phyloP scores from a whole-genome alignment of 2,797 vertebrate genomes.

The Gymnoscopelus microlampas region DNA sequence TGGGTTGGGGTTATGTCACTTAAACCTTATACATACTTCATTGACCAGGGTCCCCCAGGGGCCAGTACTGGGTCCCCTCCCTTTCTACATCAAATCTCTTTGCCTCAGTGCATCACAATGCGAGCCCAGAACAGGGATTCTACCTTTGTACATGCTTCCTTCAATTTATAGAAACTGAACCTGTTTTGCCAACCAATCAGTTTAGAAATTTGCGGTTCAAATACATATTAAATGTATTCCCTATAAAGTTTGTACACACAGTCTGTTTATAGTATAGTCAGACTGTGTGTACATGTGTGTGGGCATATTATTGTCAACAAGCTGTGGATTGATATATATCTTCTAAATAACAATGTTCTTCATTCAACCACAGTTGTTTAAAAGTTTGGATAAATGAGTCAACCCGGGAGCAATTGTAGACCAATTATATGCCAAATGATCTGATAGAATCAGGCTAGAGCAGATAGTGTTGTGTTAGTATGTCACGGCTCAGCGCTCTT shows the following conservation, averaged over 20 bases:
- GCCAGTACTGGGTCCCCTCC: no score
- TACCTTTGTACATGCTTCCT: no score
- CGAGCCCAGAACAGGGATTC: no score
- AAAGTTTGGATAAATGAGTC: not conserved
- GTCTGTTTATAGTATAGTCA: not conserved
- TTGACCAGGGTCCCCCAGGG: no score
- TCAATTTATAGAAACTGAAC: no score
- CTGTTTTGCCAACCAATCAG: not conserved
- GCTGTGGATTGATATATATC: not conserved
- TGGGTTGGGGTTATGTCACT: no score
- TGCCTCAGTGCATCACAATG: no score
- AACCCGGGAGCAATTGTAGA: not conserved
- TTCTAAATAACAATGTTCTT: not conserved
- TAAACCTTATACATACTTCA: no score
- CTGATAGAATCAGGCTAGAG: slow-evolving; percentile 9
- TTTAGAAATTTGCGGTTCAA: not conserved
- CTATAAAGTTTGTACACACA: no score
- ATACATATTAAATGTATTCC: no score
- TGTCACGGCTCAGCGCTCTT: slow-evolving; percentile 21
- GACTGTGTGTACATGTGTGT: not conserved
- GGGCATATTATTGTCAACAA: not conserved
- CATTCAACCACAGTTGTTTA: no score
- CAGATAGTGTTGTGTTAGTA: not conserved
- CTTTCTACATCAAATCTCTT: no score
- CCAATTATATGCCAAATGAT: slow-evolving; percentile 16